Percentiles rank a stretch among this genome's conserved stretches.
Evolutionary conservation across 2,113 vertebrate species (phyloP).

Genomic region (Ailurus styani): DNA sequence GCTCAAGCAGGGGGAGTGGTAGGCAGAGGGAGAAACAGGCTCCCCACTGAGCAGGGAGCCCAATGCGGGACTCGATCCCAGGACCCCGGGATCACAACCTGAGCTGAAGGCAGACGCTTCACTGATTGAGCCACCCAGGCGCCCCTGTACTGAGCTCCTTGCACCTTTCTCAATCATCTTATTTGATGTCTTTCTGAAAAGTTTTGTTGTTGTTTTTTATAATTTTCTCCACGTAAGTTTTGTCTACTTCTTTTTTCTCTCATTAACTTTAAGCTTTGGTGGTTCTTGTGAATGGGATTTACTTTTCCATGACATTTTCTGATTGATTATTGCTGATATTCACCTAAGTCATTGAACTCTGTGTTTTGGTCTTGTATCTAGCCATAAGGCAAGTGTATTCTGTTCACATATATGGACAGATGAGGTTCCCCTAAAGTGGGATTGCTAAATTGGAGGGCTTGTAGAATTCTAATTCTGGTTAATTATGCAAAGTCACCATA

Average conservation of each 20-base stretch:
- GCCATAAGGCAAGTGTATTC: too few relatives aligned
- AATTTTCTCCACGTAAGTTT: background rate
- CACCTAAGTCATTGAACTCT: background rate
- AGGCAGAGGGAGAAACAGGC: too few relatives aligned
- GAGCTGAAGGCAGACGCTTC: too few relatives aligned
- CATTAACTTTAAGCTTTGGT: background rate
- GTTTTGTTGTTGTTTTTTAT: background rate
- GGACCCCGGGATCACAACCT: too few relatives aligned
- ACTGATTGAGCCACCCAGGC: too few relatives aligned
- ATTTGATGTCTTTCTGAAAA: background rate
- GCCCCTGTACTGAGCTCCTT: background rate
- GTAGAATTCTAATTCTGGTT: background rate
- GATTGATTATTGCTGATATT: background rate
- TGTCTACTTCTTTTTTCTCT: background rate
- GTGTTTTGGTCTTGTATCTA: background rate
- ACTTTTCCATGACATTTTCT: background rate
- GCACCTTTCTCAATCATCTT: background rate
- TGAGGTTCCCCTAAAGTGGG: background rate
- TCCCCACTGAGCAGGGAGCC: too few relatives aligned
- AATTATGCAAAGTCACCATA: background rate
- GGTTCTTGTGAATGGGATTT: background rate
- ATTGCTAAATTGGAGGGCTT: background rate
- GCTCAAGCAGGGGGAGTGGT: too few relatives aligned
- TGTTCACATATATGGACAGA: background rate
- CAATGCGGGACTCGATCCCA: too few relatives aligned